Conservation (phyloP, 2,797 vertebrate genomes). For the Halcyon smyrnensis region DNA sequence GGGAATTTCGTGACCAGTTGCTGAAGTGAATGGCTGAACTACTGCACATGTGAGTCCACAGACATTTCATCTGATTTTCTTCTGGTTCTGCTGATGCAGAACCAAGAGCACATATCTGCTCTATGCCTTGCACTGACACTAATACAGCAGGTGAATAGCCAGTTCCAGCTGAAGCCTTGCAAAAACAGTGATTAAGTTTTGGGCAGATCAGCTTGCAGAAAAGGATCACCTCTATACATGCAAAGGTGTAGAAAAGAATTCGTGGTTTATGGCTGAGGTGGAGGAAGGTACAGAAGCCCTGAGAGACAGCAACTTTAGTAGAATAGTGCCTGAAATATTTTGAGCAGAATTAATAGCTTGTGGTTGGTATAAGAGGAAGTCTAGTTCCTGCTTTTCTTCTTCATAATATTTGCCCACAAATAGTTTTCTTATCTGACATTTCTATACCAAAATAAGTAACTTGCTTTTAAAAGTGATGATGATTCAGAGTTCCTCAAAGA, state of each 20-base stretch:
- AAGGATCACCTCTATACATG: neutral
- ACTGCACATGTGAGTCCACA: neutral
- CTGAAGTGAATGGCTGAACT: neutral
- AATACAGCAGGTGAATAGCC: neutral
- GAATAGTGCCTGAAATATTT: neutral
- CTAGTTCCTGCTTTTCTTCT: neutral
- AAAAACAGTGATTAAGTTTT: neutral
- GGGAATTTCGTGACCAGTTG: neutral
- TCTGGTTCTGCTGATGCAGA: neutral
- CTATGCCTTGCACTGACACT: neutral
- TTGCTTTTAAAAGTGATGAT: neutral
- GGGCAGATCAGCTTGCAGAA: neutral
- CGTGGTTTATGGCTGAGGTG: neutral
- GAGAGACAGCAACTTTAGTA: neutral
- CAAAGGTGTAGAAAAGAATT: neutral
- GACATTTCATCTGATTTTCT: neutral
- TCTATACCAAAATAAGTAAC: neutral
- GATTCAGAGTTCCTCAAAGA: neutral
- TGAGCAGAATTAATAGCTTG: neutral
- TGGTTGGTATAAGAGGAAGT: neutral
- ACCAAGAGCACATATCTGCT: accelerated
- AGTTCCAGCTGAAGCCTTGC: neutral
- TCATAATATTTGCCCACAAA: neutral
- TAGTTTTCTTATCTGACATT: neutral
- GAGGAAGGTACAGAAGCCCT: neutral